Conservation (phyloP, 2,888 invertebrate genomes). For the Cheilosia pagana region DNA sequence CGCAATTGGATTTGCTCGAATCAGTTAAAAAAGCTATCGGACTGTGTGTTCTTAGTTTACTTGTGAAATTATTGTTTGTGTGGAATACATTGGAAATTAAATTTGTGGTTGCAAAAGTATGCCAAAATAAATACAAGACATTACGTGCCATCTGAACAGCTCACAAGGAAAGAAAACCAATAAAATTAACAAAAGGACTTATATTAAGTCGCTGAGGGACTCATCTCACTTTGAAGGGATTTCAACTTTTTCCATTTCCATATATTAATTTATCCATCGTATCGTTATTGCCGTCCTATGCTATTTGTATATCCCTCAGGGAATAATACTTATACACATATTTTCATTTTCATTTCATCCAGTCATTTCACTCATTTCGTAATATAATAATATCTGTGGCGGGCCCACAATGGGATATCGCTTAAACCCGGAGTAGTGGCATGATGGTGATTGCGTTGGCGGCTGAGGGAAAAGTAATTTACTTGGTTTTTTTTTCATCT, state of each 20-base stretch:
- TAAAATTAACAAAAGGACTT: conserved; percentile 48
- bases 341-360: conserved; percentile 49
- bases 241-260: conserved; percentile 59
- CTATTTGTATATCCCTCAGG: conserved; percentile 30
- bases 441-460: conserved; percentile 15
- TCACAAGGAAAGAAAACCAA: conserved; percentile 2
- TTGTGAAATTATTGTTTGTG: conserved; percentile 47
- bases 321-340: conserved; percentile 47
- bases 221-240: conserved; percentile 31
- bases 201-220: conserved; percentile 17
- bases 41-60: not conserved
- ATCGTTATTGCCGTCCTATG: conserved; percentile 15
- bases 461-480: conserved; percentile 44
- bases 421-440: conserved; percentile 6
- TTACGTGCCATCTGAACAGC: not conserved
- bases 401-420: conserved; percentile 27
- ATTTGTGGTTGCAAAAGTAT: not conserved
- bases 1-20: conserved; percentile 14
- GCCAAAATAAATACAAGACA: not conserved
- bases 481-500: conserved; percentile 26
- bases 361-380: conserved; percentile 40
- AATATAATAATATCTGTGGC: conserved; percentile 51
- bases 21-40: not conserved
- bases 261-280: conserved; percentile 51
- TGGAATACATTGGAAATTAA: too few species aligned